A percentile compares a stretch with the other conserved stretches of the same genome.
Conservation (phyloP, 2,888 invertebrate genomes). For the Zelleria hepariella region DNA sequence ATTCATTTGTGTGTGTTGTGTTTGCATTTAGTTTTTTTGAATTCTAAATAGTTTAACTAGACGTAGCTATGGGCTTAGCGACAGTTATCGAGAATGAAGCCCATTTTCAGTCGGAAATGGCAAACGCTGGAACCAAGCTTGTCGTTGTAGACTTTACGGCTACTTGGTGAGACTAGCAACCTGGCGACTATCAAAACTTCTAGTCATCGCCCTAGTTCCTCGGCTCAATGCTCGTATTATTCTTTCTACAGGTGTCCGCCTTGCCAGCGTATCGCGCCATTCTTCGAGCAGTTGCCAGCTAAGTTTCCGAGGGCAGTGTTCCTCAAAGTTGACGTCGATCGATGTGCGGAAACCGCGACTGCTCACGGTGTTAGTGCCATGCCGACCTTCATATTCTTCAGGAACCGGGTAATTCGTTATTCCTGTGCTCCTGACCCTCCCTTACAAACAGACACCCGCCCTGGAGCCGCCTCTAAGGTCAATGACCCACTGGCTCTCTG, state of each 20-base stretch:
- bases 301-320: slow-evolving; percentile 93
- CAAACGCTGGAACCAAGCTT: slow-evolving; percentile 87
- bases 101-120: slow-evolving; percentile 88
- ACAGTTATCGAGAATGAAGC: slow-evolving; percentile 80
- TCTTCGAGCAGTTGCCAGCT: slow-evolving; percentile 88
- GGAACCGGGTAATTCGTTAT: slow-evolving; percentile 76
- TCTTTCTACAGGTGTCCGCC: slow-evolving; percentile 89
- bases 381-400: slow-evolving; percentile 98
- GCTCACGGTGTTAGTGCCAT: slow-evolving; percentile 93
- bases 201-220: slow-evolving; percentile 39
- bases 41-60: slow-evolving; percentile 5
- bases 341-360: slow-evolving; percentile 90
- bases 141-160: slow-evolving; percentile 97
- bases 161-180: slow-evolving; percentile 79
- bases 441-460: no score
- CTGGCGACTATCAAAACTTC: slow-evolving; percentile 29
- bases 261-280: slow-evolving; percentile 93
- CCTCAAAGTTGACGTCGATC: slow-evolving; percentile 95
- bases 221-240: not conserved
- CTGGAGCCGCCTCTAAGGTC: no score
- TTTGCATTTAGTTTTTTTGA: slow-evolving; percentile 17
- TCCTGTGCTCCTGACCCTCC: no score
- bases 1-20: slow-evolving; percentile 26
- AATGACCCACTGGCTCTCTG: no score
- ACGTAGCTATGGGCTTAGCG: slow-evolving; percentile 68